Evolutionary conservation across 37 sponge, comb jelly and placozoan species (phyloP).

Genomic region (Mnemiopsis leidyi): DNA sequence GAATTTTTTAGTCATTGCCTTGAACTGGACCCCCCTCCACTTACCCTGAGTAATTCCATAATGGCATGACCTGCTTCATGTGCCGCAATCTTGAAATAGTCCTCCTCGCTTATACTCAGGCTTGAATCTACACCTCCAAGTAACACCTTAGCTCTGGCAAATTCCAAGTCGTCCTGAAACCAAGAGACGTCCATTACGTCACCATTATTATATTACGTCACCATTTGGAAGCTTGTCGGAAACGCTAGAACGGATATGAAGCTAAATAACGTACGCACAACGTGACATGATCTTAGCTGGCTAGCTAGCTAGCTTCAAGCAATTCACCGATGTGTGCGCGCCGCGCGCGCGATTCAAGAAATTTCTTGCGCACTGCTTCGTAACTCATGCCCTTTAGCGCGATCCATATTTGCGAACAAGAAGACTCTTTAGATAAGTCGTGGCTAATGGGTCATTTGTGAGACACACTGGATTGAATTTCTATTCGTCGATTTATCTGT

Average conservation of each 20-base stretch:
- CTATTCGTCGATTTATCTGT: no score
- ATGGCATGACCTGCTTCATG: conserved; percentile 47
- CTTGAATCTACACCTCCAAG: conserved; percentile 20
- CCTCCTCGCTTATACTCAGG: conserved; percentile 9
- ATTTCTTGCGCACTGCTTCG: neutral
- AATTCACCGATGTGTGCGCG: neutral
- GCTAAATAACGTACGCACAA: no score
- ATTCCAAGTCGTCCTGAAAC: conserved; percentile 41
- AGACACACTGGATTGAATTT: no score
- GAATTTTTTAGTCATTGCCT: no score
- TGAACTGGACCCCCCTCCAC: neutral
- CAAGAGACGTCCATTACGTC: neutral
- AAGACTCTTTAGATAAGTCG: no score
- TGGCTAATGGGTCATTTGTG: no score
- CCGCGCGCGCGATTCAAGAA: neutral
- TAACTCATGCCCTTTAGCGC: neutral
- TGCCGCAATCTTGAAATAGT: conserved; percentile 16
- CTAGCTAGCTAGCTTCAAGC: no score
- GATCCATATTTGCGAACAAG: neutral
- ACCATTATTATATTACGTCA: no score
- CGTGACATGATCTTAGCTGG: no score
- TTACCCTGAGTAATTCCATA: conserved; percentile 33
- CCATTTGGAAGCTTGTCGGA: no score
- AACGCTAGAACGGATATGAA: no score
- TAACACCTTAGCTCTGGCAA: conserved; percentile 46